phyloP scores from a whole-genome alignment of 2,113 vertebrate genomes.

The Phocoena sinus region DNA sequence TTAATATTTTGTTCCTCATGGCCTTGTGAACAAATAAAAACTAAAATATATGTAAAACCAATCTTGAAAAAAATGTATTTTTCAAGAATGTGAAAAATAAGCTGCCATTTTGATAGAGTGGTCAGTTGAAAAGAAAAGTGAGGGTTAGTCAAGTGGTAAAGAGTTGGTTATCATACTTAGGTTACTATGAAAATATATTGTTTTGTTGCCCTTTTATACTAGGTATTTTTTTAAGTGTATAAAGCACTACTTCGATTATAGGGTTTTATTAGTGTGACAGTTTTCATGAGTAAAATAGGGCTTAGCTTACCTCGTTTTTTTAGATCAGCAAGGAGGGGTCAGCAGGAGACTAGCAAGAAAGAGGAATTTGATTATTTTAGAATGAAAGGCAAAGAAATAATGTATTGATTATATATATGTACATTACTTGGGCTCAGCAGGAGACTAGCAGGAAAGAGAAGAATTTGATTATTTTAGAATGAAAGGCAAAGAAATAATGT shows the following conservation, averaged over 20 bases:
- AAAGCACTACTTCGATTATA: background rate
- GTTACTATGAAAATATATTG: background rate
- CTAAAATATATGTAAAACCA: background rate
- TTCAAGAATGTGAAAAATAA: background rate
- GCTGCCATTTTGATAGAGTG: background rate
- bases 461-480: background rate
- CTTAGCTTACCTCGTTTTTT: background rate
- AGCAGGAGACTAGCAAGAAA: background rate
- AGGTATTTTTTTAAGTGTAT: background rate
- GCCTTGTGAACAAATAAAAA: background rate
- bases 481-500: background rate
- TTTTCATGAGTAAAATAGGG: background rate
- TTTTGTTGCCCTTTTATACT: background rate
- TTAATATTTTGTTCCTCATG: background rate
- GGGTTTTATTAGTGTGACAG: background rate
- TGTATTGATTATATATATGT: background rate
- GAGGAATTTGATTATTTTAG: background rate
- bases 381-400: background rate
- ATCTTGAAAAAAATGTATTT: background rate
- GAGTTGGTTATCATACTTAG: background rate
- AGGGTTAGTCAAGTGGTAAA: background rate
- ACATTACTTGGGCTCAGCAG: background rate
- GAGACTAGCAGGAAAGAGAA: background rate
- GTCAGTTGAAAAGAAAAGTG: background rate
- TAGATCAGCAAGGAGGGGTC: background rate